Percentiles rank a stretch among this genome's conserved stretches.
Evolutionary conservation across 2,113 vertebrate genomes (phyloP).

Genomic region (Hypanus sabinus): DNA sequence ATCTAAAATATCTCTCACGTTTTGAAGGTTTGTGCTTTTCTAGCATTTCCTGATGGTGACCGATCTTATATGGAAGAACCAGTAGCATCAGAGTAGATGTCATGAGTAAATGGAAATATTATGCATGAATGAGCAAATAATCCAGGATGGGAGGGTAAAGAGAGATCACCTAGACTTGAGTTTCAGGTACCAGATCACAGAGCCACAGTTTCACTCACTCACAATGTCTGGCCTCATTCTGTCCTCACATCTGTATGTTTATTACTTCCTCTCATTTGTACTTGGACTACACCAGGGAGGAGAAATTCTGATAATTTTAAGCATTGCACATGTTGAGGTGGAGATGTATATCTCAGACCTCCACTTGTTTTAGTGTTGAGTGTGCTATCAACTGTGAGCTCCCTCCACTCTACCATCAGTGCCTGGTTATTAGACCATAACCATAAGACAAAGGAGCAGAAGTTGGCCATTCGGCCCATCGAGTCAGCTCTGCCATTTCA

Average conservation of each 20-base stretch:
- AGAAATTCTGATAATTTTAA: background rate
- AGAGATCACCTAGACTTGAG: background rate
- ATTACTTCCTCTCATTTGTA: background rate
- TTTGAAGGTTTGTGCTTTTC: background rate
- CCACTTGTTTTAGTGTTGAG: background rate
- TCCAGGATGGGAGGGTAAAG: background rate
- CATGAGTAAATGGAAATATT: background rate
- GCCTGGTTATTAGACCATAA: background rate
- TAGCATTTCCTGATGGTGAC: background rate
- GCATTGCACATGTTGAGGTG: background rate
- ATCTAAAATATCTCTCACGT: background rate
- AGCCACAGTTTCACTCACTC: background rate
- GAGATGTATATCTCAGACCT: too few relatives aligned
- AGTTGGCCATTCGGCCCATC: too few relatives aligned
- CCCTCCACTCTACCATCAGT: background rate
- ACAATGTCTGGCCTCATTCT: background rate
- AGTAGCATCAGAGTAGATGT: background rate
- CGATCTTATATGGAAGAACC: background rate
- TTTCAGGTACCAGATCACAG: background rate
- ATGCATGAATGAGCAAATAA: background rate
- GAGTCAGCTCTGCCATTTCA: too few relatives aligned
- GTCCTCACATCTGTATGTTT: background rate
- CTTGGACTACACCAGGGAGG: background rate
- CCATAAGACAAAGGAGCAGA: too few relatives aligned
- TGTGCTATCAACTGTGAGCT: too few relatives aligned